Evolutionary conservation across 2,888 invertebrate species (phyloP).

Genomic region (Nymphalis polychloros): DNA sequence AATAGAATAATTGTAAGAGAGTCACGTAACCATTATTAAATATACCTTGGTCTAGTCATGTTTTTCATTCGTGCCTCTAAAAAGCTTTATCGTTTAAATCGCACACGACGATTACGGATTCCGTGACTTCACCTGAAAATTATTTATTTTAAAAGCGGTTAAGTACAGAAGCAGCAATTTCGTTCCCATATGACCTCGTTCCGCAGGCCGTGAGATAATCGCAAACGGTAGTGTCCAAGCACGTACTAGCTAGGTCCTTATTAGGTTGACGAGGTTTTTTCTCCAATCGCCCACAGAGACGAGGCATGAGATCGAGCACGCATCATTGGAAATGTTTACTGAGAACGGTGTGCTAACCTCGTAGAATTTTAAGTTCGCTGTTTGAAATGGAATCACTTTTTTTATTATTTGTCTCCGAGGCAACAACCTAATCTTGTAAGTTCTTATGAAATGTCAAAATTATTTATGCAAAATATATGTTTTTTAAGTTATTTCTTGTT

Average conservation of each 20-base stretch:
- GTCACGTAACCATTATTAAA: constrained; percentile 35
- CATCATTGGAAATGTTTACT: constrained; percentile 53
- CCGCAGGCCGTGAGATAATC: constrained; percentile 76
- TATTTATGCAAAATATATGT: background rate
- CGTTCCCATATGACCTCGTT: constrained; percentile 74
- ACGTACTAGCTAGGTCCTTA: constrained; percentile 69
- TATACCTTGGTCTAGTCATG: constrained; percentile 31
- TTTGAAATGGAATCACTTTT: constrained; percentile 21
- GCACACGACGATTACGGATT: constrained; percentile 57
- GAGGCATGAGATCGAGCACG: constrained; percentile 55
- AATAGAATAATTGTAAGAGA: constrained; percentile 28
- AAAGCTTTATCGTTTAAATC: constrained; percentile 62
- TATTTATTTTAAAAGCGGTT: constrained; percentile 61
- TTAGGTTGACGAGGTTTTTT: constrained; percentile 65
- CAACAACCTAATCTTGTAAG: constrained; percentile 3
- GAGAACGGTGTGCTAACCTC: constrained; percentile 44
- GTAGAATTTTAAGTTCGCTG: constrained; percentile 24
- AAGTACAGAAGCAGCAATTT: constrained; percentile 63
- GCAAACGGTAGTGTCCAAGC: constrained; percentile 72
- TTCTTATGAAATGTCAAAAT: too few relatives aligned
- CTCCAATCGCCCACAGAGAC: constrained; percentile 49
- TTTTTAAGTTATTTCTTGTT: background rate
- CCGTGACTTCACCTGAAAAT: constrained; percentile 53
- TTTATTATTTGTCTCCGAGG: background rate
- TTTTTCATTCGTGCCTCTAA: constrained; percentile 46